These are phyloP conservation scores for Datnioides undecimradiatus DNA, from an alignment of 2,113 vertebrate species.

Conservation along the genomic window DNA sequence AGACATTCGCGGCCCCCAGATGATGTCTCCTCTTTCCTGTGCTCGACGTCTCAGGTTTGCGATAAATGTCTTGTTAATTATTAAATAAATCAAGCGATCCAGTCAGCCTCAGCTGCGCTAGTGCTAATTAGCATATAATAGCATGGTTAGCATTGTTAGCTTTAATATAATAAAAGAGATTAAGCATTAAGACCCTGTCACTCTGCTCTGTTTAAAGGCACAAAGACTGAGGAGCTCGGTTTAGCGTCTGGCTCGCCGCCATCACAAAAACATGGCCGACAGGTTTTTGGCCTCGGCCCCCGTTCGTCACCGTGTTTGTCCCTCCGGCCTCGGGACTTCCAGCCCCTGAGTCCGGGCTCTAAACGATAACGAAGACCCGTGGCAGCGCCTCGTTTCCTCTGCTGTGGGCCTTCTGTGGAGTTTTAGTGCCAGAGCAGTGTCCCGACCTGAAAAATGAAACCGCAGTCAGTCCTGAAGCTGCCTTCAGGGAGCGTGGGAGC, in stretches of 20 bases:
- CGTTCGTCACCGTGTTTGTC: constrained; percentile 36
- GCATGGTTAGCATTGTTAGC: too few relatives aligned
- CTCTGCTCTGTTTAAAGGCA: background rate
- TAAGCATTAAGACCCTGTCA: background rate
- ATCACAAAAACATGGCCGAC: background rate
- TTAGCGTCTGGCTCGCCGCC: constrained; percentile 5
- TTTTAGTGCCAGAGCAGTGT: constrained; percentile 25
- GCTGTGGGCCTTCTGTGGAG: constrained; percentile 25
- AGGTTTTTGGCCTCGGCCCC: background rate
- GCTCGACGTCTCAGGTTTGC: too few relatives aligned
- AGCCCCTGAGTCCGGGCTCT: constrained; percentile 2
- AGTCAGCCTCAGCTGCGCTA: too few relatives aligned
- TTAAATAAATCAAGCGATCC: too few relatives aligned
- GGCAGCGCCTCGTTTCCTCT: constrained; percentile 19
- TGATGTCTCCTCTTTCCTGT: too few relatives aligned
- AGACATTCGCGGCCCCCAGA: too few relatives aligned
- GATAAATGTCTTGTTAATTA: too few relatives aligned
- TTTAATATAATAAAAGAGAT: too few relatives aligned
- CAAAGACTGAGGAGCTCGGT: background rate
- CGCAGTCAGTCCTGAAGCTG: background rate
- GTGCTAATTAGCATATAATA: too few relatives aligned
- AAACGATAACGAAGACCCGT: constrained; percentile 1
- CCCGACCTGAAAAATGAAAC: constrained; percentile 34
- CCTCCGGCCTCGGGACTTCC: constrained; percentile 27
- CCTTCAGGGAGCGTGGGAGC: background rate